These are phyloP conservation scores for Indri indri DNA, from an alignment of 2,113 vertebrate genomes.

Conservation along the genomic window DNA sequence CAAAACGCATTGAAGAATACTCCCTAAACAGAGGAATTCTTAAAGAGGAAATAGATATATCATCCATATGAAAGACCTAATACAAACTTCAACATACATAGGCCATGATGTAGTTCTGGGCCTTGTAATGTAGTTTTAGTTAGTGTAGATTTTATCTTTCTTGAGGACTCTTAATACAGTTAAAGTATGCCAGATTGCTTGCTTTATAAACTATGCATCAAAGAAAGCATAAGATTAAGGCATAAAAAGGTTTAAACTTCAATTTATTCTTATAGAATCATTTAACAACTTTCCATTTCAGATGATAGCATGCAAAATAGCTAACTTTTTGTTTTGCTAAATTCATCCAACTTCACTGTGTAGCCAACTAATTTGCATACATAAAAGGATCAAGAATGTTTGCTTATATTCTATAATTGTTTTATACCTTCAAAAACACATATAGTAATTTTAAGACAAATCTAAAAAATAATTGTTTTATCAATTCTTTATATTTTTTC, in stretches of 20 bases:
- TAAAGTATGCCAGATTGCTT: conserved; percentile 53
- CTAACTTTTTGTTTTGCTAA: conserved; percentile 3
- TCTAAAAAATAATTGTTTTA: background rate
- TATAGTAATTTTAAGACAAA: background rate
- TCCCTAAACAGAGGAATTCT: background rate
- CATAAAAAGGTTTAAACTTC: conserved; percentile 35
- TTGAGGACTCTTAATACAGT: conserved; percentile 26
- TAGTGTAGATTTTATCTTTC: background rate
- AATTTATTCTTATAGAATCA: conserved; percentile 61
- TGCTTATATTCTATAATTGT: background rate
- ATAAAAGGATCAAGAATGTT: background rate
- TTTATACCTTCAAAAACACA: background rate
- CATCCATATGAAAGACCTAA: background rate
- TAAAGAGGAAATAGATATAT: background rate
- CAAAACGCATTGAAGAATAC: background rate
- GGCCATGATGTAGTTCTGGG: background rate
- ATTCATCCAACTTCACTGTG: background rate
- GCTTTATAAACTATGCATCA: conserved; percentile 61
- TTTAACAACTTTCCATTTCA: conserved; percentile 59
- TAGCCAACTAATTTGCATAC: background rate
- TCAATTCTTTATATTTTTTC: background rate
- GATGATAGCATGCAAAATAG: conserved; percentile 35
- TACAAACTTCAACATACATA: background rate
- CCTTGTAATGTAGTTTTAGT: conserved; percentile 5
- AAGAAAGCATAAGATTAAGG: conserved; percentile 46